These are phyloP conservation scores for Rhynchonema sp. DNA, from an alignment of 2,888 invertebrate genomes.

Conservation along the genomic window DNA sequence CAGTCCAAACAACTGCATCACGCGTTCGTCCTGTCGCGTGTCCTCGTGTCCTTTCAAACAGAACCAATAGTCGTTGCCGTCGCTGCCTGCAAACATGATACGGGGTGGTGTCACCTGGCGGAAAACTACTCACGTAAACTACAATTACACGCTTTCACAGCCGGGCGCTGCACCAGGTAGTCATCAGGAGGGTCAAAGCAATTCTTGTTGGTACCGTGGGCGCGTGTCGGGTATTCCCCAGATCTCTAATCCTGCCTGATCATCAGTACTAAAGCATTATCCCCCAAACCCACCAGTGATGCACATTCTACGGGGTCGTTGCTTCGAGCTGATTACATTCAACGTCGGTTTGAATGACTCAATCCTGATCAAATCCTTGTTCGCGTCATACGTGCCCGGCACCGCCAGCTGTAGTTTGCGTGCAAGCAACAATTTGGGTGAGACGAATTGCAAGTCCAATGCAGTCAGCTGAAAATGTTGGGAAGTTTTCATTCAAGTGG, in stretches of 20 bases:
- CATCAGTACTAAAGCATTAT: too few relatives aligned
- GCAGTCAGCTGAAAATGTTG: constrained; percentile 27
- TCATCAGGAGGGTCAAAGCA: too few relatives aligned
- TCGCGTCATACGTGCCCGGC: constrained; percentile 89
- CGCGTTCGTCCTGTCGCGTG: constrained; percentile 81
- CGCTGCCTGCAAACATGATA: constrained; percentile 67
- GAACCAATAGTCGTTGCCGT: constrained; percentile 96
- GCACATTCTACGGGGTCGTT: constrained; percentile 78
- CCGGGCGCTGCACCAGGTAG: too few relatives aligned
- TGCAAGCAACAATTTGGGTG: constrained; percentile 67
- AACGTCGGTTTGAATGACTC: constrained; percentile 22
- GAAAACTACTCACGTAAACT: constrained; percentile 1
- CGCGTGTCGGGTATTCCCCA: too few relatives aligned
- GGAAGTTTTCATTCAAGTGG: too few relatives aligned
- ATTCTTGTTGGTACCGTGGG: too few relatives aligned
- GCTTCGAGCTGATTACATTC: constrained; percentile 80
- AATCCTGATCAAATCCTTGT: constrained; percentile 48
- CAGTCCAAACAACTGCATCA: constrained; percentile 70
- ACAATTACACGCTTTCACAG: too few relatives aligned
- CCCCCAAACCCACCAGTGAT: constrained; percentile 56
- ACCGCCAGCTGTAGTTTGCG: constrained; percentile 85
- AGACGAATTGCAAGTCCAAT: constrained; percentile 57
- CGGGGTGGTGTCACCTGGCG: background rate
- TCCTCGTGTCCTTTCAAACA: constrained; percentile 97
- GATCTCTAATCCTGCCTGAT: too few relatives aligned